phyloP scores from a whole-genome alignment of 2,888 invertebrate species.

The Volucella inflata region DNA sequence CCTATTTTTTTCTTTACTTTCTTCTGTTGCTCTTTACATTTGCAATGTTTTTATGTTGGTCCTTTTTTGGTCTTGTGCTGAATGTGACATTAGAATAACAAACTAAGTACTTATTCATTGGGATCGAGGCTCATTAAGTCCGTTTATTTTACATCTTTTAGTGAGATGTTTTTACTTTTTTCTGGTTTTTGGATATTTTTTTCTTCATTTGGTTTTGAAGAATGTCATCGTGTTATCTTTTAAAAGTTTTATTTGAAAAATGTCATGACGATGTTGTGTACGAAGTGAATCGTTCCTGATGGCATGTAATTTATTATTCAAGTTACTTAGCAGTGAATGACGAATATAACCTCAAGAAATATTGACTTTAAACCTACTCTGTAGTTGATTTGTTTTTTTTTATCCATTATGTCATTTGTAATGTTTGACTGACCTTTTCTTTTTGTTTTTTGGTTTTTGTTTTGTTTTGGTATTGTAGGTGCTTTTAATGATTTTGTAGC shows the following conservation, averaged over 20 bases:
- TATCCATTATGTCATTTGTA: slow-evolving; percentile 19
- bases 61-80: slow-evolving; percentile 5
- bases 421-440: neutral
- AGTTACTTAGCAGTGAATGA: slow-evolving; percentile 40
- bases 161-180: neutral
- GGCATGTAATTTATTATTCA: slow-evolving; percentile 43
- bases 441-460: neutral
- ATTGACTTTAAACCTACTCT: slow-evolving; percentile 8
- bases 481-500: neutral
- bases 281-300: slow-evolving; percentile 27
- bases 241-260: slow-evolving; percentile 3
- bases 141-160: slow-evolving; percentile 11
- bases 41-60: neutral
- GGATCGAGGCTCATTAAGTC: slow-evolving; percentile 42
- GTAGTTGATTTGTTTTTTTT: slow-evolving; percentile 16
- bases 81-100: slow-evolving; percentile 31
- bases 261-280: slow-evolving; percentile 28
- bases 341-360: slow-evolving; percentile 12
- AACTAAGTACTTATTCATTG: slow-evolving; percentile 39
- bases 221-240: slow-evolving; percentile 1
- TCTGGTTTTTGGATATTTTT: slow-evolving; percentile 19
- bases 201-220: slow-evolving; percentile 5
- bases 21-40: neutral
- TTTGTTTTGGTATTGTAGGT: neutral
- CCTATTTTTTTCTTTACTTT: slow-evolving; percentile 5